phyloP scores from a whole-genome alignment of 2,888 invertebrate genomes.

The Listrodromus nycthemerus region DNA sequence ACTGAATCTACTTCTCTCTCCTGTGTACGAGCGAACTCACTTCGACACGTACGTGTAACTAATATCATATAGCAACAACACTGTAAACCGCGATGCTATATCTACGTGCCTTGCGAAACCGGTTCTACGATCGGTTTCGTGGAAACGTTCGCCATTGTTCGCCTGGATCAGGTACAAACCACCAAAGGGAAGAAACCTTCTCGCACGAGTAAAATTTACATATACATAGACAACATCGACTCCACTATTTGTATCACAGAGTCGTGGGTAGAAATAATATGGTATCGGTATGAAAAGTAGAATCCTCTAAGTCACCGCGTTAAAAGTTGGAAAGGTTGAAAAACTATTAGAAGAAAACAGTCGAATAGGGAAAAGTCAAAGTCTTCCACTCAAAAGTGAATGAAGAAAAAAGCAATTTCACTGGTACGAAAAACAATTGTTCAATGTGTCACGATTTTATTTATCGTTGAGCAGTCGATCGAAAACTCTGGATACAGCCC shows the following conservation, averaged over 20 bases:
- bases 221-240: neutral
- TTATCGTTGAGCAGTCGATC: neutral
- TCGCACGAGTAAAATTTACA: constrained; percentile 5
- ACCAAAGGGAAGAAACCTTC: constrained; percentile 12
- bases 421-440: neutral
- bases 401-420: neutral
- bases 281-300: constrained; percentile 19
- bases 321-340: constrained; percentile 22
- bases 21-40: constrained; percentile 35
- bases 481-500: neutral
- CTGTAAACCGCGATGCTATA: constrained; percentile 40
- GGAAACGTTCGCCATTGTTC: constrained; percentile 65
- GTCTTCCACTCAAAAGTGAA: neutral
- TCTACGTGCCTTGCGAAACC: constrained; percentile 54
- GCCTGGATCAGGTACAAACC: constrained; percentile 63
- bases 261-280: constrained; percentile 25
- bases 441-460: neutral
- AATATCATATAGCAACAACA: constrained; percentile 11
- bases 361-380: neutral
- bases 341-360: constrained; percentile 9
- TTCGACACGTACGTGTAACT: constrained; percentile 14
- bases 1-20: constrained; percentile 38
- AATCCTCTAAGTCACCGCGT: neutral
- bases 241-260: constrained; percentile 10
- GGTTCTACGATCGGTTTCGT: constrained; percentile 66